Evolutionary conservation across 2,888 invertebrate genomes (phyloP), one percentile per base, ranked within the genome.

Genomic region (Prenolepis imparis): DNA sequence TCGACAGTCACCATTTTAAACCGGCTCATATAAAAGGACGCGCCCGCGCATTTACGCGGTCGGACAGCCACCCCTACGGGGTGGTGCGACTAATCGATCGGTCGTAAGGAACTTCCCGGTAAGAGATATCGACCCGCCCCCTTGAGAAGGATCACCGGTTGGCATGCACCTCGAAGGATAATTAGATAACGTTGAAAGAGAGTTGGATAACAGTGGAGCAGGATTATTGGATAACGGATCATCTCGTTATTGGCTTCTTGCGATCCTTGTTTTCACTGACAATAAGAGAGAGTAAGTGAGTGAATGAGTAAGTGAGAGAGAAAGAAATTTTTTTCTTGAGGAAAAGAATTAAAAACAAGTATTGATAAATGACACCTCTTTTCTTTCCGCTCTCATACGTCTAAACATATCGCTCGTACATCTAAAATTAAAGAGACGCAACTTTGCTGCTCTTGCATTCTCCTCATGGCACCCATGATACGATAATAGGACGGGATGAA

Each of bases 1-100:
- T 70, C 74, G 77, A 78, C 73, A 70, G 82, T 84, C 84, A 82
- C 87, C 87, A 87, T 87, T 75, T 86, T 87, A 84, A 86, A 87
- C 84, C 52, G 48, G 74, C 87, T 86, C 70, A 21, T 70, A 72
- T 84, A 75, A 75, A 84, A 84, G 77, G 57, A 74, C 74, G 81
- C 75, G 84, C 74, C 75, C 74, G 70, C 72, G 84, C 81, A 74
- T 74, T 82, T 64, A 68, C 52, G 59, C 55, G 64, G 63, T 67
- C 78, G 57, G 52, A 36, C 48, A 44, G 72, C 61, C 75, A 73
- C 64, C 66, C 57, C 81, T 63, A 80, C 57, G 63, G 64, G 64
- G 57, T 84, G 44, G 84, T 63, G 67, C 63, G 63, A 84, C 61
- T 66, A 84, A 80, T 80, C 86, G 86, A 80, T 86, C 86, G 74